Conservation (phyloP, 1,140 invertebrate genomes). For the Babylonia areolata region DNA sequence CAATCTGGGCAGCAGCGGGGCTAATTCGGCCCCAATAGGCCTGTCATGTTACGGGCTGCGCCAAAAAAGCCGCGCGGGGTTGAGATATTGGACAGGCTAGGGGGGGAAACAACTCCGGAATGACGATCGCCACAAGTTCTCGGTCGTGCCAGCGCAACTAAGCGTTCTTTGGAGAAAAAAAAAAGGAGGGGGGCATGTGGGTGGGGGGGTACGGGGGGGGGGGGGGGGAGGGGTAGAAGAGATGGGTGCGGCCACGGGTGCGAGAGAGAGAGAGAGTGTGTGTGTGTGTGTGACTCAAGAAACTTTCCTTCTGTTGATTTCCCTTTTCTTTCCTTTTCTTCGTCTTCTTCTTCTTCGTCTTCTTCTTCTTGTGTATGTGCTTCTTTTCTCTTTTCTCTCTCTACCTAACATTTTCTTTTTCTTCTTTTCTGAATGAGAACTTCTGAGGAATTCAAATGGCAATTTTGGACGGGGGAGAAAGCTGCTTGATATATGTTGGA, state of each 20-base stretch:
- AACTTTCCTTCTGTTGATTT: not conserved
- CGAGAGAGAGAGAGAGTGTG: not conserved
- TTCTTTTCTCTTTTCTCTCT: too few species aligned
- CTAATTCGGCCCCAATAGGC: conserved; percentile 39
- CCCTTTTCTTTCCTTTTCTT: not conserved
- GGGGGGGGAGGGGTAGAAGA: too few species aligned
- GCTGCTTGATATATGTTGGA: not conserved
- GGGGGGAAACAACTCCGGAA: not conserved
- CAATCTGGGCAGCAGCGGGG: conserved; percentile 32
- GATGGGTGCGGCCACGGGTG: not conserved
- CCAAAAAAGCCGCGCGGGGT: conserved; percentile 14
- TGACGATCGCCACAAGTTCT: conserved; percentile 15
- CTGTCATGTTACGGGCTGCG: conserved; percentile 26
- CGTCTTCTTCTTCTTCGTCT: not conserved
- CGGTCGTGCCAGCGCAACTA: conserved; percentile 30
- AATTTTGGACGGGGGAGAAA: not conserved
- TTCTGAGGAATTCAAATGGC: conserved; percentile 2
- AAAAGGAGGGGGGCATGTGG: too few species aligned
- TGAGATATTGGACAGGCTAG: conserved; percentile 32
- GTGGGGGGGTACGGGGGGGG: too few species aligned
- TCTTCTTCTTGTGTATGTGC: too few species aligned
- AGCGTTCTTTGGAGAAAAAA: not conserved
- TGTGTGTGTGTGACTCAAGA: not conserved
- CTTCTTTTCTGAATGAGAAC: not conserved
- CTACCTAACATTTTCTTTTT: too few species aligned